Evolutionary conservation across 92 coral and sea anemone species (phyloP), one percentile per base, ranked within the genome.

Genomic region (Heteractis magnifica): DNA sequence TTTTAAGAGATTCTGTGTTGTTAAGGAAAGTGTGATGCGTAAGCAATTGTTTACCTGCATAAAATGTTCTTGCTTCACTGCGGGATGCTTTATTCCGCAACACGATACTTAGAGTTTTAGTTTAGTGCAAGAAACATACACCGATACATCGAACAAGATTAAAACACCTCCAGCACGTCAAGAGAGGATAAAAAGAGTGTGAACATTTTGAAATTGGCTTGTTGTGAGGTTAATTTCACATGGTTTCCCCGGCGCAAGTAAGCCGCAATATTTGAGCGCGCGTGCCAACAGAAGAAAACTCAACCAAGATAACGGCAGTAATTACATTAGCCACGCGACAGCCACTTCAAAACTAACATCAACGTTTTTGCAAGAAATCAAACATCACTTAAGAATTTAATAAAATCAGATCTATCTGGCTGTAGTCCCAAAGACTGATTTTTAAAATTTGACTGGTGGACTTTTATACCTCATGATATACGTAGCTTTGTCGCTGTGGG

Each of bases 291-390:
- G 73, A 68, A 9, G 48, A 8, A 68, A 64, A 68, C 10, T 26
- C 73, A 0, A 65, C 51, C 84, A 51, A 68, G 75, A 51, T 20
- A 64, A 65, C n/a, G 83, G 18, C 58, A 64, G 76, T 80, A 51
- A 81, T 81, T 81, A 68, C 10, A 51, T 64, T 65, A 49, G 84
- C 77, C 84, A 81, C 84, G 84, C 84, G 84, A 81, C 84, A 34
- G 15, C 14, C 77, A 18, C 84, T 81, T 23, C 15, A 81, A 65
- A 70, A 49, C 21, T 65, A 34, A 70, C 77, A 51, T 52, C 75
- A 79, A 15, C 56, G 74, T 62, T 44, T 68, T 62, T 81, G 71
- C 73, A 65, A 34, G 21, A 79, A 79, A 79, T 14, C 68, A 53
- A 15, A 34, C 20, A 10, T 49, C 18, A 79, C 10, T 12, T 48